phyloP scores from a whole-genome alignment of 2,888 invertebrate genomes.

The Diogma glabrata region DNA sequence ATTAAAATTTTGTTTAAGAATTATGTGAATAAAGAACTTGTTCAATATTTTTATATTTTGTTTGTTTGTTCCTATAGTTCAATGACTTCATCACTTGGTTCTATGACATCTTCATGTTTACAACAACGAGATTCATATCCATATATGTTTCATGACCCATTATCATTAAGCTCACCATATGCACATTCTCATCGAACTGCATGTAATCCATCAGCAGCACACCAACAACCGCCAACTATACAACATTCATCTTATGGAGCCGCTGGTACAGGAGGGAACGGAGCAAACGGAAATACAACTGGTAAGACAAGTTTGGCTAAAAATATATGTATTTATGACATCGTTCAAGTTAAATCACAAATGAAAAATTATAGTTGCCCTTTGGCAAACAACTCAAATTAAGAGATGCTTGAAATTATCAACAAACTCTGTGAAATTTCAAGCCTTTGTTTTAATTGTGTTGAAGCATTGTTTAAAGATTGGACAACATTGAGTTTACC shows the following conservation, averaged over 20 bases:
- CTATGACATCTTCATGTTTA: conserved; percentile 69
- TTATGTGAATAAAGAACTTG: too few relatives aligned
- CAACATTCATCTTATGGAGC: conserved; percentile 49
- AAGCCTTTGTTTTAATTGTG: too few relatives aligned
- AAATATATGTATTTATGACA: too few relatives aligned
- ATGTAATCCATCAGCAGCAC: conserved; percentile 62
- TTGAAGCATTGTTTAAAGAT: too few relatives aligned
- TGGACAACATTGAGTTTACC: too few relatives aligned
- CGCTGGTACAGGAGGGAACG: conserved; percentile 34
- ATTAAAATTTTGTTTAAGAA: too few relatives aligned
- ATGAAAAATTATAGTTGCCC: too few relatives aligned
- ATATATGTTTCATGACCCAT: conserved; percentile 85
- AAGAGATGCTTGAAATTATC: too few relatives aligned
- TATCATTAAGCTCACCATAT: conserved; percentile 60
- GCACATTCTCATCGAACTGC: conserved; percentile 58
- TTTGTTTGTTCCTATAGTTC: conserved; percentile 51
- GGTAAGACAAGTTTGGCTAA: conserved; percentile 38
- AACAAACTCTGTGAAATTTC: too few relatives aligned
- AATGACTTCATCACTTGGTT: conserved; percentile 69
- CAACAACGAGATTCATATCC: conserved; percentile 80
- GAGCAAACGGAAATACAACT: conserved; percentile 39
- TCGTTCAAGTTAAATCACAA: too few relatives aligned
- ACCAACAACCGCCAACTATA: conserved; percentile 54
- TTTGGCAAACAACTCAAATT: too few relatives aligned
- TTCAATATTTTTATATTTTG: conserved; percentile 1